Conservation (phyloP, 2,797 vertebrate genomes). For the Alosa sapidissima region DNA sequence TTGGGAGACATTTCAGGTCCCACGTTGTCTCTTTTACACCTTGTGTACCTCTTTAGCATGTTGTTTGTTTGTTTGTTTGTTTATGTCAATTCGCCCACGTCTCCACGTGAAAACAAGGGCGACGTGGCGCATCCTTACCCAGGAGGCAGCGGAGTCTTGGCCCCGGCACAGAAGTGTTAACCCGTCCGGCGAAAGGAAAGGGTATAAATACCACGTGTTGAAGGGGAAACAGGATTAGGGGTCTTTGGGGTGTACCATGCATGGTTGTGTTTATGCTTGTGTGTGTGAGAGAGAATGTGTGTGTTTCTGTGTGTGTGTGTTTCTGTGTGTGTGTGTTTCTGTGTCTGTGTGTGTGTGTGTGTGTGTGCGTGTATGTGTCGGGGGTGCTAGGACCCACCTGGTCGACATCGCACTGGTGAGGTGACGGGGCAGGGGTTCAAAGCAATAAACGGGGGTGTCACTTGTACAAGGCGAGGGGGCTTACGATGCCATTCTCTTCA, state of each 20-base stretch:
- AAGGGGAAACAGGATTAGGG: conserved; percentile 37
- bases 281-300: not conserved
- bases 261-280: not conserved
- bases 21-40: not conserved
- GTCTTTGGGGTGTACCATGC: conserved; percentile 14
- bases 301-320: not conserved
- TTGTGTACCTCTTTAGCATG: not conserved
- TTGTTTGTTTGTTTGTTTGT: not conserved
- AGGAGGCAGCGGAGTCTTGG: conserved; percentile 26
- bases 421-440: not conserved
- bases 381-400: not conserved
- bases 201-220: conserved; percentile 44
- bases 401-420: not conserved
- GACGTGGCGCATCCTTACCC: conserved; percentile 27
- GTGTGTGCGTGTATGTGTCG: not conserved
- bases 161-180: conserved; percentile 37
- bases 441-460: conserved; percentile 17
- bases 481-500: not conserved
- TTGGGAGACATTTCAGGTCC: not conserved
- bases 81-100: not conserved
- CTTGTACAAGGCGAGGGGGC: not conserved
- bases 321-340: not conserved
- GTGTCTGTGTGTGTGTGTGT: conserved; percentile 12
- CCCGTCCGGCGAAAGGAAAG: conserved; percentile 29
- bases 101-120: not conserved